Conservation (phyloP, 2,888 invertebrate genomes). For the Pammene fasciana region DNA sequence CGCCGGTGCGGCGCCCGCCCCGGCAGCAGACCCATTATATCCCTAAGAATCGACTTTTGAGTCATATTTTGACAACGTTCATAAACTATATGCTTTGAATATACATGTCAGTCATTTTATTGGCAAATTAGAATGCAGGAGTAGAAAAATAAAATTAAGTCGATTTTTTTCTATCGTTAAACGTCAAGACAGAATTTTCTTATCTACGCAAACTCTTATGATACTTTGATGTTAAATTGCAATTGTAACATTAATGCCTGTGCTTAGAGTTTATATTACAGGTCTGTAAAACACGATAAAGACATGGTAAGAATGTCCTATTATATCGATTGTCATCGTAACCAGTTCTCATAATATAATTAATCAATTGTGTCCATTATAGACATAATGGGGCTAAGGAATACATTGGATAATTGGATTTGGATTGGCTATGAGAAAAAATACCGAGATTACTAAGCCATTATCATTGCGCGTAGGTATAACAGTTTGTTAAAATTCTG, state of each 20-base stretch:
- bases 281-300: not conserved
- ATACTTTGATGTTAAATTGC: no score
- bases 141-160: no score
- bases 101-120: no score
- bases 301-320: not conserved
- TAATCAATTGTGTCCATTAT: slow-evolving; percentile 33
- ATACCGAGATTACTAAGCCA: slow-evolving; percentile 12
- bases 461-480: not conserved
- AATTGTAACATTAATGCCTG: not conserved
- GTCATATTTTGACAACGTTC: no score
- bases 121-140: no score
- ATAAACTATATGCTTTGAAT: no score
- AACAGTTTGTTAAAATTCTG: slow-evolving; percentile 25
- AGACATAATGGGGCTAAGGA: slow-evolving; percentile 24
- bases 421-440: not conserved
- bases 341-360: slow-evolving; percentile 30
- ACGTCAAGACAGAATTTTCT: no score
- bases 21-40: no score
- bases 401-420: slow-evolving; percentile 32
- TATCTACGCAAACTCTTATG: no score
- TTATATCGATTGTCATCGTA: slow-evolving; percentile 26
- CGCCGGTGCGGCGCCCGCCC: no score
- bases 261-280: slow-evolving; percentile 1
- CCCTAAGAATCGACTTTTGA: no score
- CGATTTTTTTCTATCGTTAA: no score